Evolutionary conservation across 2,797 vertebrate species (phyloP).

Genomic region (Micromesistius poutassou): DNA sequence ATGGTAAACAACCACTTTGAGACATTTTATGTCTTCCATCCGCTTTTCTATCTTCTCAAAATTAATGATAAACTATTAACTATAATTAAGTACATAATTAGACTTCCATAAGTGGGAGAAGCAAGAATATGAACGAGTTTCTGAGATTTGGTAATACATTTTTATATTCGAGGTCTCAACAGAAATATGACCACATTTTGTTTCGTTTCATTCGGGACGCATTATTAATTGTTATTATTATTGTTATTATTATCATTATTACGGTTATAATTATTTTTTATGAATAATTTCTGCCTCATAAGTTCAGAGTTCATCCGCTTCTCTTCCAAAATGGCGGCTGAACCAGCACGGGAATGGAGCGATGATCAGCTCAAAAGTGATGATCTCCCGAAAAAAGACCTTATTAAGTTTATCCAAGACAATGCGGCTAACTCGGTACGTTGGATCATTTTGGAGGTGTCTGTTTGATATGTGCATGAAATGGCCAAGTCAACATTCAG

Average conservation of each 20-base stretch:
- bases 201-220: not conserved
- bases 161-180: not conserved
- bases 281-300: not conserved
- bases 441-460: not conserved
- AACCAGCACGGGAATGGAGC: constrained; percentile 82
- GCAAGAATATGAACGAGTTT: not conserved
- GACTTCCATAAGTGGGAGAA: not conserved
- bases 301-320: constrained; percentile 57
- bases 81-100: not conserved
- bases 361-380: constrained; percentile 88
- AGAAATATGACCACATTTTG: not conserved
- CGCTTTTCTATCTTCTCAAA: not conserved
- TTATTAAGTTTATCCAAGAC: constrained; percentile 92
- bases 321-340: constrained; percentile 79
- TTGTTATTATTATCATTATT: not conserved
- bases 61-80: not conserved
- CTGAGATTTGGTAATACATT: not conserved
- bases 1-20: not conserved
- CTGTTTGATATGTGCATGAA: not conserved
- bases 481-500: not conserved
- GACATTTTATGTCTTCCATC: not conserved
- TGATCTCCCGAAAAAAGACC: constrained; percentile 88
- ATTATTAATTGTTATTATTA: not conserved
- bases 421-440: constrained; percentile 86
- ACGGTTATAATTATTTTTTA: not conserved